Evolutionary conservation across 2,113 vertebrate genomes (phyloP).

Genomic region (Athene noctua): DNA sequence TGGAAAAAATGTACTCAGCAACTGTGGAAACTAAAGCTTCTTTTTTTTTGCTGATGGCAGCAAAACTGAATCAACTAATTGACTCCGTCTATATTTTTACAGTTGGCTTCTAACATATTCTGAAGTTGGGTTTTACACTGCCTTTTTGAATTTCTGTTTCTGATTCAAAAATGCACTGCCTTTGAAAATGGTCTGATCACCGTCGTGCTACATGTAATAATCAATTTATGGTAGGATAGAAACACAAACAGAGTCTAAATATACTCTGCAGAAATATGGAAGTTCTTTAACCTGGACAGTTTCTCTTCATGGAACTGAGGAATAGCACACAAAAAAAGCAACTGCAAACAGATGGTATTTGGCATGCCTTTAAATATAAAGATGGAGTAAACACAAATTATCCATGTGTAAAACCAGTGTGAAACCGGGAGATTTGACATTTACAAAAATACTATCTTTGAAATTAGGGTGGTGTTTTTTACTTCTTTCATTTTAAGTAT

Average conservation of each 20-base stretch:
- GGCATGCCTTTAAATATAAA: slow-evolving; percentile 20
- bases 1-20: slow-evolving; percentile 54
- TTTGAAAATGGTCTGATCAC: slow-evolving; percentile 22
- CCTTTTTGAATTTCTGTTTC: slow-evolving; percentile 47
- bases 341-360: background rate
- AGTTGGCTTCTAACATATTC: slow-evolving; percentile 55
- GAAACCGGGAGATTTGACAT: slow-evolving; percentile 3
- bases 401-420: background rate
- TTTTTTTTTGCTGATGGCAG: slow-evolving; percentile 40
- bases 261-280: background rate
- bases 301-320: background rate
- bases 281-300: background rate
- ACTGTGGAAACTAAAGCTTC: slow-evolving; percentile 36
- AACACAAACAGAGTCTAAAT: slow-evolving; percentile 22
- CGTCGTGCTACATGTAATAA: background rate
- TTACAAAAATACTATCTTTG: background rate
- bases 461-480: background rate
- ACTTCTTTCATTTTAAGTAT: slow-evolving; percentile 5
- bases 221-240: background rate
- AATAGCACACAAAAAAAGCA: slow-evolving; percentile 9
- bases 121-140: slow-evolving; percentile 3
- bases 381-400: background rate
- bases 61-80: slow-evolving; percentile 60
- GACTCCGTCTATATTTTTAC: slow-evolving; percentile 60
- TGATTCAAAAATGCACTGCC: background rate